phyloP scores from a whole-genome alignment of 2,113 vertebrate genomes.

The Gasterosteus nipponicus region DNA sequence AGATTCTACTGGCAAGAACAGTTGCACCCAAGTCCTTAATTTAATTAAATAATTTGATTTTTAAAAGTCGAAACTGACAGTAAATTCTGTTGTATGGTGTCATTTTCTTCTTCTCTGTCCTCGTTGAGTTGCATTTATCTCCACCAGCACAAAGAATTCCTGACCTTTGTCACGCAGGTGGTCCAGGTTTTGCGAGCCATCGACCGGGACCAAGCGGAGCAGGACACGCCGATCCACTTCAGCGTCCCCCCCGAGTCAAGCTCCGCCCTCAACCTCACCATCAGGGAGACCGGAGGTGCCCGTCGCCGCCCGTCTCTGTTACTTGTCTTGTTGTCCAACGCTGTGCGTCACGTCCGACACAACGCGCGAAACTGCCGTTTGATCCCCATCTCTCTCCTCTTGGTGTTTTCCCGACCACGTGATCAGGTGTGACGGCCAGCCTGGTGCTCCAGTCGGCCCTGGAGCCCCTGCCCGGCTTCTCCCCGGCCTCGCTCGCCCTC shows the following conservation, averaged over 20 bases:
- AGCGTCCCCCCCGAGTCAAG: conserved; percentile 81
- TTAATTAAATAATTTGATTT: no score
- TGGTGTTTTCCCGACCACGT: conserved; percentile 6
- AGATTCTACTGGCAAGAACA: no score
- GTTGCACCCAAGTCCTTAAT: no score
- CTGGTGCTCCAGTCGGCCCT: conserved; percentile 79
- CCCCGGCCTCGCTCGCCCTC: conserved; percentile 72
- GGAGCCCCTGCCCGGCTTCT: conserved; percentile 66
- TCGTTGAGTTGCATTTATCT: no score
- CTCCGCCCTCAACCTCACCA: conserved; percentile 84
- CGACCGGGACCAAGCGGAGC: conserved; percentile 83
- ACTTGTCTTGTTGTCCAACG: not conserved
- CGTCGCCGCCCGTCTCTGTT: not conserved
- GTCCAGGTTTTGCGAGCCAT: conserved; percentile 85
- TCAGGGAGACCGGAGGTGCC: conserved; percentile 82
- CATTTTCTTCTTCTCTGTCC: no score
- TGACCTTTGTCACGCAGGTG: conserved; percentile 74
- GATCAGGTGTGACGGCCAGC: conserved; percentile 80
- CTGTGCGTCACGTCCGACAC: no score
- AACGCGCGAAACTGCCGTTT: not conserved
- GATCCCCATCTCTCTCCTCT: conserved; percentile 13
- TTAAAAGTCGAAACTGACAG: no score
- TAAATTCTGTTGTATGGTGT: no score
- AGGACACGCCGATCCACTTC: conserved; percentile 82
- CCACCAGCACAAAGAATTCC: no score